These are phyloP conservation scores for Semaprochilodus insignis DNA, from an alignment of 2,797 vertebrate genomes.

Conservation along the genomic window DNA sequence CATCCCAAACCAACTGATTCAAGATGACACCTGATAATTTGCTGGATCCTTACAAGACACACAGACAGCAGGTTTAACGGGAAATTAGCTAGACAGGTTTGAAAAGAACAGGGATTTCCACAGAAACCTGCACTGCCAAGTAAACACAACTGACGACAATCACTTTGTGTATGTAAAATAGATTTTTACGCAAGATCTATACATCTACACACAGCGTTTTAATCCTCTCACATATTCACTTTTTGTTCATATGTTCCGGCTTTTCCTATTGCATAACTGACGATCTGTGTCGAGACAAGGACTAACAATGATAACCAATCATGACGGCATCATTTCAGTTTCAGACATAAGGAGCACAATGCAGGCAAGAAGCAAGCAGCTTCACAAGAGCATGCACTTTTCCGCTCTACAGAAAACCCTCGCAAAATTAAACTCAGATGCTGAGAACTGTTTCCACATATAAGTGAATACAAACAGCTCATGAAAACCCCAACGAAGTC, in stretches of 20 bases:
- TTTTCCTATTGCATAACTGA: too few relatives aligned
- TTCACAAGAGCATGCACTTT: not conserved
- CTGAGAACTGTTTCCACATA: conserved; percentile 1
- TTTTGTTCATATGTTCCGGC: too few relatives aligned
- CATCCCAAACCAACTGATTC: not conserved
- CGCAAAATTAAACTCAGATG: conserved; percentile 21
- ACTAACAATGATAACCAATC: not conserved
- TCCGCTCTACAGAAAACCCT: not conserved
- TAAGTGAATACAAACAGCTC: conserved; percentile 24
- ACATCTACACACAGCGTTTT: too few relatives aligned
- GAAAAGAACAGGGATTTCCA: conserved; percentile 19
- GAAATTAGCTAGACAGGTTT: conserved; percentile 10
- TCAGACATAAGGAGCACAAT: not conserved
- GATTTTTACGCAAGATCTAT: not conserved
- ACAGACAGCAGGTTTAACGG: not conserved
- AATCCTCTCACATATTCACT: too few relatives aligned
- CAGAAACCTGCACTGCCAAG: not conserved
- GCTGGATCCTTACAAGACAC: not conserved
- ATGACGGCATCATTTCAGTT: not conserved
- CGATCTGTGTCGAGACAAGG: too few relatives aligned
- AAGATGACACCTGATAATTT: not conserved
- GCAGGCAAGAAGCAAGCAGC: not conserved
- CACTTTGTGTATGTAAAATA: not conserved
- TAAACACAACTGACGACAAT: not conserved
- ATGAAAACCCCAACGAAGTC: not conserved